phyloP scores from a whole-genome alignment of 35 echinoderm and acorn worm species.

The Lytechinus variegatus region DNA sequence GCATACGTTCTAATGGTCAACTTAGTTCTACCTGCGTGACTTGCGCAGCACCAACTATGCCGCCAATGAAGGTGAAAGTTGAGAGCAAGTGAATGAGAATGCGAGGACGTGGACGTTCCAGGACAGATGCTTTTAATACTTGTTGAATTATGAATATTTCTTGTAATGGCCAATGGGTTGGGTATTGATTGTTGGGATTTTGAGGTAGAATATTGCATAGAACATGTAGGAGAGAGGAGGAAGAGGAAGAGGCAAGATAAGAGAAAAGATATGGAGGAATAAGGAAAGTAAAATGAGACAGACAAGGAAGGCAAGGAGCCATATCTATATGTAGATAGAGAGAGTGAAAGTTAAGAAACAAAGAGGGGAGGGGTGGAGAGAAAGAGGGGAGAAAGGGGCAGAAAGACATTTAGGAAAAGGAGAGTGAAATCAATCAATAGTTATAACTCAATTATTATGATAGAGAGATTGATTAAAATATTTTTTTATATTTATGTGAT shows the following conservation, averaged over 20 bases:
- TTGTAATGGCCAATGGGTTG: background rate
- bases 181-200: background rate
- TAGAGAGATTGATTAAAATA: too few species aligned
- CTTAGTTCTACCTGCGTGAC: slow-evolving; percentile 1
- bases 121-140: background rate
- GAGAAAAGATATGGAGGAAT: background rate
- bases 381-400: background rate
- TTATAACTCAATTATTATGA: too few species aligned
- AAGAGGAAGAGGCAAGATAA: background rate
- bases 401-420: background rate
- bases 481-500: too few species aligned
- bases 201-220: background rate
- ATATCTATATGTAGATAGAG: too few species aligned
- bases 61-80: background rate
- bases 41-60: background rate
- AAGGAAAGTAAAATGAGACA: background rate
- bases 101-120: background rate
- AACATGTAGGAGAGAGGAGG: background rate
- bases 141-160: slow-evolving; percentile 6
- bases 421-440: background rate
- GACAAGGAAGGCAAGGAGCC: background rate
- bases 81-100: background rate
- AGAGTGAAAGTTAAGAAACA: too few species aligned
- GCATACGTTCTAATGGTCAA: background rate
- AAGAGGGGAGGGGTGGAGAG: too few species aligned